These are phyloP conservation scores for Arizona elegans DNA, from an alignment of 2,113 vertebrate species.

Conservation along the genomic window DNA sequence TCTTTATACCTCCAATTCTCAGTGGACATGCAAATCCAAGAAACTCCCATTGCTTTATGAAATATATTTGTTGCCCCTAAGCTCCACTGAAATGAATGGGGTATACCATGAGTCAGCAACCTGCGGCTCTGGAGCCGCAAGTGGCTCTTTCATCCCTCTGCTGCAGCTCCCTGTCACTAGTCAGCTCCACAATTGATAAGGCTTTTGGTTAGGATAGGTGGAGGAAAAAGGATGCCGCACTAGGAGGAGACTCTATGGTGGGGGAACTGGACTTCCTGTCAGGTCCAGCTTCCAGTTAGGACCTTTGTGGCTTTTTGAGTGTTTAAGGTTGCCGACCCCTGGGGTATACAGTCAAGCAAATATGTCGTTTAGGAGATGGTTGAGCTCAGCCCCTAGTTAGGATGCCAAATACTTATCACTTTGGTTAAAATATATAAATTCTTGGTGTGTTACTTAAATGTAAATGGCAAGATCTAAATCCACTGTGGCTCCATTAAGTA, in stretches of 20 bases:
- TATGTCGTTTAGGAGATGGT: not conserved
- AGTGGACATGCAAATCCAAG: not conserved
- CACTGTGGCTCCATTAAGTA: not conserved
- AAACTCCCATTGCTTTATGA: not conserved
- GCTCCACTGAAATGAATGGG: not conserved
- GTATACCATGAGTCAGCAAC: too few species aligned
- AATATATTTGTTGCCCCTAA: not conserved
- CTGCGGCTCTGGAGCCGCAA: too few species aligned
- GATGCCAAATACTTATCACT: slow-evolving; percentile 12
- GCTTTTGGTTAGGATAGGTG: too few species aligned
- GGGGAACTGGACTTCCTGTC: too few species aligned
- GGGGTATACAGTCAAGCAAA: not conserved
- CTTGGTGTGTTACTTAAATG: not conserved
- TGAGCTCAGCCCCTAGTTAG: slow-evolving; percentile 24
- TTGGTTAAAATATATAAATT: slow-evolving; percentile 35
- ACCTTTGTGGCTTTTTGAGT: too few species aligned
- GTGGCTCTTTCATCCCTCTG: too few species aligned
- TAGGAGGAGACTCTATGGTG: too few species aligned
- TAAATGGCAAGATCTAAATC: slow-evolving; percentile 20
- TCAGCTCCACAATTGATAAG: too few species aligned
- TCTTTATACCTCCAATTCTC: not conserved
- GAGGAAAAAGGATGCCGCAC: too few species aligned
- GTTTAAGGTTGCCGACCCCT: too few species aligned
- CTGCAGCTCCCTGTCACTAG: too few species aligned
- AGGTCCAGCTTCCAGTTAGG: too few species aligned